Base-by-base conservation (phyloP, 2,113 vertebrate genomes). In the Anarhynchus alexandrinus region DNA sequence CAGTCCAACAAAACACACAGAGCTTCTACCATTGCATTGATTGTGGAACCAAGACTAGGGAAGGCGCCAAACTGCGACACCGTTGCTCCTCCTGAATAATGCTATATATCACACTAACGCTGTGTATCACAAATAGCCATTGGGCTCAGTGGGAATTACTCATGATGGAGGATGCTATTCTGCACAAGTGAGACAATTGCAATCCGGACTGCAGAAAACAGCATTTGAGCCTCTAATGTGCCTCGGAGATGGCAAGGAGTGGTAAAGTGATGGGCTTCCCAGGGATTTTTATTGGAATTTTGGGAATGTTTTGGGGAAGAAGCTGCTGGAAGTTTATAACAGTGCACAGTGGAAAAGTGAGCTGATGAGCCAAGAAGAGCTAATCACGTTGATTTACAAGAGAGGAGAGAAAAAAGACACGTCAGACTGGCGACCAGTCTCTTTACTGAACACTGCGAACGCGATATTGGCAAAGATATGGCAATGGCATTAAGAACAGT, bases 171-270 rank as follows among this genome's bases (percentile, higher is more conserved):
- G 25, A 55, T 29, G 15, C 12, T 66, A 7, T 26, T 85, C 80
- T 38, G 70, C 0, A 1, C 0, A 1, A 71, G 52, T 22, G 34
- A 91, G 74, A 26, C 0, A 3, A 47, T 32, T 54, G 67, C 61
- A 43, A 12, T 80, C 45, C 54, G 51, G 49, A 32, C 40, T 51
- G 52, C 47, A 81, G 69, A 91, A 65, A 67, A 62, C 16, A 52
- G 40, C 64, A 32, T 61, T 21, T 0, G 3, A 88, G 52, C 62
- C 36, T 81, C 42, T 57, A 72, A 76, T 4, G 2, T 85, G 36
- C 64, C 74, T 85, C 3, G 3, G 80, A 88, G 64, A 51, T 40
- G 43, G 52, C 51, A 84, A 58, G 57, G 57, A 88, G 23, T 65
- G 11, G 21, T 18, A 36, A 40, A 81, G 52, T 1, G 2, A 70